phyloP scores from a whole-genome alignment of 2,113 vertebrate genomes.

The Albula glossodonta region DNA sequence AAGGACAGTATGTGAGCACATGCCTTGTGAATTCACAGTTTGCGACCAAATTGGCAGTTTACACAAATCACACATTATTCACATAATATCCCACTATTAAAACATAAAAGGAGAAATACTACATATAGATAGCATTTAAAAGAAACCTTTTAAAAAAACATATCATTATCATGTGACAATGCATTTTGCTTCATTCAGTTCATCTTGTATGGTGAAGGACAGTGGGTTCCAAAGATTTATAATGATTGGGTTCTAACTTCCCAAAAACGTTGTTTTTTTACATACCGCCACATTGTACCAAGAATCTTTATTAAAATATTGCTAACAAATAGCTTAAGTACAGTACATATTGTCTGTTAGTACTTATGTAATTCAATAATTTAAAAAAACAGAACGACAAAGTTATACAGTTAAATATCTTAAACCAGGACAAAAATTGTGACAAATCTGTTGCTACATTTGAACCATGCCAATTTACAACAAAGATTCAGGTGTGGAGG shows the following conservation, averaged over 20 bases:
- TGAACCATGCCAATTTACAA: conserved; percentile 33
- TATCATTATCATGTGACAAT: conserved; percentile 32
- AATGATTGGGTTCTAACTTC: conserved; percentile 14
- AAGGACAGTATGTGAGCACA: conserved; percentile 39
- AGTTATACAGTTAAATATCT: conserved; percentile 6
- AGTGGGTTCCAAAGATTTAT: neutral
- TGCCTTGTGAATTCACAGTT: conserved; percentile 38
- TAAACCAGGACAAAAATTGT: conserved; percentile 25
- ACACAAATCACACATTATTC: conserved; percentile 39
- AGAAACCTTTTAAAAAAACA: conserved; percentile 27
- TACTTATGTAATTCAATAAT: conserved; percentile 33
- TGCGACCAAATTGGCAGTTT: conserved; percentile 36
- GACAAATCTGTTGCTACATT: conserved; percentile 58
- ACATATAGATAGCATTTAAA: conserved; percentile 33
- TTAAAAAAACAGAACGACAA: conserved; percentile 31
- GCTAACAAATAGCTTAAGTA: conserved; percentile 44
- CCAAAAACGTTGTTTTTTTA: conserved; percentile 40
- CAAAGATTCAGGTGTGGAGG: conserved; percentile 32
- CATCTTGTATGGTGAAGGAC: neutral
- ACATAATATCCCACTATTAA: conserved; percentile 29
- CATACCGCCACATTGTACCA: conserved; percentile 48
- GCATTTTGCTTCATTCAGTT: neutral
- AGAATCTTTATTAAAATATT: conserved; percentile 56
- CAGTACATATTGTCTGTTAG: conserved; percentile 25
- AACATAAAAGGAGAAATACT: neutral